phyloP scores from a whole-genome alignment of 2,797 vertebrate genomes.

The Leptodactylus fallax region DNA sequence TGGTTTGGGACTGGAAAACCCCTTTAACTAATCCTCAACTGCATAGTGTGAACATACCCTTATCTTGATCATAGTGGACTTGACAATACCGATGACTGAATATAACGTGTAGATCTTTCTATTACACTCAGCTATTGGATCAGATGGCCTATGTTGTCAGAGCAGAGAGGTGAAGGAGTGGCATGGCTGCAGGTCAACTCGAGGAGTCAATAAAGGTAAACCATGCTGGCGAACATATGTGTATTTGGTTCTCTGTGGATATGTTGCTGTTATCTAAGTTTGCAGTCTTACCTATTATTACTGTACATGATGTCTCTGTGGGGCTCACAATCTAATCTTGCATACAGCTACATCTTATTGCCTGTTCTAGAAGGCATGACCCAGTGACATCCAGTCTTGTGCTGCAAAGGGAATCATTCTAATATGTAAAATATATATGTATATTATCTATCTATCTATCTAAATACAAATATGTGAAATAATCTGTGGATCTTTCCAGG shows the following conservation, averaged over 20 bases:
- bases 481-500: constrained; percentile 72
- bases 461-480: not conserved
- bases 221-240: not conserved
- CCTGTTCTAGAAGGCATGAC: too few relatives aligned
- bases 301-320: not conserved
- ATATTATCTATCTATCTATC: too few relatives aligned
- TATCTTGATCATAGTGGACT: too few relatives aligned
- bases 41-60: too few relatives aligned
- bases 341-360: too few relatives aligned
- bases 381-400: too few relatives aligned
- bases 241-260: not conserved
- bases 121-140: constrained; percentile 85
- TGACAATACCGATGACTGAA: not conserved
- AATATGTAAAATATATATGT: too few relatives aligned
- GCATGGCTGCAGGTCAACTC: constrained; percentile 95
- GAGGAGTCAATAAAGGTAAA: constrained; percentile 90
- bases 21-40: too few relatives aligned
- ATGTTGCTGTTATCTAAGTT: not conserved
- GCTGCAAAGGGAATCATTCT: too few relatives aligned
- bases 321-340: too few relatives aligned
- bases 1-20: too few relatives aligned
- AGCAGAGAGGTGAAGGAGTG: constrained; percentile 98
- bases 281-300: not conserved
- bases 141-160: constrained; percentile 93
- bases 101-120: not conserved